Evolutionary conservation across 1,140 invertebrate genomes (phyloP), one percentile per base, ranked within the genome.

Genomic region (Drosophila varians): DNA sequence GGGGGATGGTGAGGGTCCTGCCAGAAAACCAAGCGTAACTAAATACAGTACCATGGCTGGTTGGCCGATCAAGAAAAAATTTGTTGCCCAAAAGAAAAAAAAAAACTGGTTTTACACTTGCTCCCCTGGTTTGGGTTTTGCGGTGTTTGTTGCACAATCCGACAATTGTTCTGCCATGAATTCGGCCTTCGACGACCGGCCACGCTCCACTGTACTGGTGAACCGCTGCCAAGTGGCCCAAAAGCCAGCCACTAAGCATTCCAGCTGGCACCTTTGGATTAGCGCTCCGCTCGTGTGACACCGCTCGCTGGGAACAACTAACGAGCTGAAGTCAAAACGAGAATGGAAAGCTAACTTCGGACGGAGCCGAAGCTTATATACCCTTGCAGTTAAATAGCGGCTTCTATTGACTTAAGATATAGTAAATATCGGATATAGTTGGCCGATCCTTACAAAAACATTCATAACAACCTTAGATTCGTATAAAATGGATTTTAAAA

Each of bases 31-130:
- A 36, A 4, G 11, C 12, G n/a, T 36, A 36, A 36, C 34, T 7
- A 4, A 14, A 36, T n/a, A n/a, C 34, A 36, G n/a, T 14, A 8
- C 26, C 6, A 8, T 2, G 26, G 8, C 26, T 8, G 8, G 26
- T 8, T 25, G 23, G 23, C 23, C 23, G 31, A 34, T 34, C 31
- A 34, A 9, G 1, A 9, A 34, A 34, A 4, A 7, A 6, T 25
- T 36, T 36, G 12, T 2, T 12, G n/a, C 3, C 34, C 31, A n/a
- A n/a, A n/a, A n/a, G n/a, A n/a, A 31, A 21, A 21, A 2, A 57
- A 6, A 1, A 60, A 60, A 60, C 56, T 11, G 8, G 48, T 60
- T 60, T 60, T 21, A 19, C 21, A 58, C 38, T 56, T 43, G 26
- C 34, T 38, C 28, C 28, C 21, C 7, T 28, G 9, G 46, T 19